Evolutionary conservation across 2,888 invertebrate species (phyloP).

Genomic region (Yponomeuta plumbellus): DNA sequence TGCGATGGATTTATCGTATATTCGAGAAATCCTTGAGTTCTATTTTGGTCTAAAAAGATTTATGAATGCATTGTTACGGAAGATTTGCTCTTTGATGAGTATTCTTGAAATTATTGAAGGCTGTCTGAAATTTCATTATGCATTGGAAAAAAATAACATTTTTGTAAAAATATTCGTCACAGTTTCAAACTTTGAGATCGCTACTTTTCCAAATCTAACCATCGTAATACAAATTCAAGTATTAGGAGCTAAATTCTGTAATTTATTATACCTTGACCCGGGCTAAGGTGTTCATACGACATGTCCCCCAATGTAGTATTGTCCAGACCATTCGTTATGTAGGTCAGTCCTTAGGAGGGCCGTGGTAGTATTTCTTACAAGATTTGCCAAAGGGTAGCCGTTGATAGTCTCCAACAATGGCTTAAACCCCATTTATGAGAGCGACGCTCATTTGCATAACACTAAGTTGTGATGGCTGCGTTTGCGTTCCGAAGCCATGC

Average conservation of each 20-base stretch:
- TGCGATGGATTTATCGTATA: neutral
- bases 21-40: neutral
- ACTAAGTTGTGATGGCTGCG: neutral
- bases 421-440: slow-evolving; percentile 20
- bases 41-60: neutral
- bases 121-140: too few relatives aligned
- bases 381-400: slow-evolving; percentile 23
- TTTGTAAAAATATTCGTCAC: too few relatives aligned
- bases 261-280: neutral
- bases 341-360: slow-evolving; percentile 20
- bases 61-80: neutral
- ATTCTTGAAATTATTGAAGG: neutral
- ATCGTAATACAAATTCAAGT: neutral
- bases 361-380: slow-evolving; percentile 21
- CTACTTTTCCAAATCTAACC: too few relatives aligned
- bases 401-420: slow-evolving; percentile 32
- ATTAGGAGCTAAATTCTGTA: neutral
- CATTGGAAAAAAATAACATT: too few relatives aligned
- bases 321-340: slow-evolving; percentile 13
- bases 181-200: too few relatives aligned
- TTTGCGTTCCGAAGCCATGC: neutral
- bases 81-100: neutral
- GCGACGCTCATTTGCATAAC: neutral
- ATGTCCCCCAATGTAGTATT: neutral
- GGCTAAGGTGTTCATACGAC: neutral